These are phyloP conservation scores for Nyctibius bracteatus DNA, from an alignment of 2,113 vertebrate genomes.

Conservation along the genomic window DNA sequence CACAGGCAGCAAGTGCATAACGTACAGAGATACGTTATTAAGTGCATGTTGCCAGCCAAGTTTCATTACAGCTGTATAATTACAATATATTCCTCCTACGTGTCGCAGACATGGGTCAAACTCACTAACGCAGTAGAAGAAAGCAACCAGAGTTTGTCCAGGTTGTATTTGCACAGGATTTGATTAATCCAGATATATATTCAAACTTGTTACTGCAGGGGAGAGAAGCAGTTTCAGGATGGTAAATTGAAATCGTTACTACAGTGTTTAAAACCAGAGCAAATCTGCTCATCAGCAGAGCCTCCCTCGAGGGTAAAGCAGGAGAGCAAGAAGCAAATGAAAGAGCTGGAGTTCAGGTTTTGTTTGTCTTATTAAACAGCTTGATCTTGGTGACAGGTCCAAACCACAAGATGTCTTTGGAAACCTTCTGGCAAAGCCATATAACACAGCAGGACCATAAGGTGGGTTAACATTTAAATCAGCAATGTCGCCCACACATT, in stretches of 20 bases:
- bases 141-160: neutral
- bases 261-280: conserved; percentile 23
- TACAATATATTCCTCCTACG: neutral
- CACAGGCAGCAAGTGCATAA: neutral
- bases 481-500: neutral
- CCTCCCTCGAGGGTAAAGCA: neutral
- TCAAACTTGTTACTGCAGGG: neutral
- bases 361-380: conserved; percentile 19
- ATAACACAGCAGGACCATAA: neutral
- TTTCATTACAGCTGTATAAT: neutral
- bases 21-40: neutral
- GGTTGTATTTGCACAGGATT: neutral
- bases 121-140: neutral
- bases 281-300: neutral
- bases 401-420: neutral
- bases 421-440: neutral
- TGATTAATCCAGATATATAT: neutral
- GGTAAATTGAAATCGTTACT: neutral
- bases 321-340: neutral
- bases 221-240: neutral
- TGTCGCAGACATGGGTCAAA: neutral
- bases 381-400: neutral
- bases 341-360: neutral
- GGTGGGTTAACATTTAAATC: neutral
- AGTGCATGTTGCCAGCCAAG: neutral